phyloP scores from a whole-genome alignment of 2,797 vertebrate genomes.

The Todus mexicanus region DNA sequence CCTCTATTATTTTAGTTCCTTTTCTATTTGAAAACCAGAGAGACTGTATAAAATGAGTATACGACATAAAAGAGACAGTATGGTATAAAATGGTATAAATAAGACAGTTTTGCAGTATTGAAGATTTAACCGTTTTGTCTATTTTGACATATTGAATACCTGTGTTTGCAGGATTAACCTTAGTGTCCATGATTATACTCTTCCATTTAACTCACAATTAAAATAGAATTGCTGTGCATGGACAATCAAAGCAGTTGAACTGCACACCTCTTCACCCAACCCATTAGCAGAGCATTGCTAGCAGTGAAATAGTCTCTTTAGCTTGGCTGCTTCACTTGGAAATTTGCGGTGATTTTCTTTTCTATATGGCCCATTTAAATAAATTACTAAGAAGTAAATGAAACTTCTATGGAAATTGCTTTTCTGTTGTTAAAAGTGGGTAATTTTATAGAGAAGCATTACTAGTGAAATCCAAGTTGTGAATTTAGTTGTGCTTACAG shows the following conservation, averaged over 20 bases:
- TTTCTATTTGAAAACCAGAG: neutral
- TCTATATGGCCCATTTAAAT: neutral
- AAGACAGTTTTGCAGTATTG: neutral
- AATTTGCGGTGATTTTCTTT: neutral
- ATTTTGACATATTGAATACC: neutral
- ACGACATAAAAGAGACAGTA: too few relatives aligned
- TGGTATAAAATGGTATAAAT: neutral
- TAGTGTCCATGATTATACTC: neutral
- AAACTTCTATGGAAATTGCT: neutral
- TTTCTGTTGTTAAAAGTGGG: neutral
- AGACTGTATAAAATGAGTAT: neutral
- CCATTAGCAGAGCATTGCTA: neutral
- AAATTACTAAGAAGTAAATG: constrained; percentile 6
- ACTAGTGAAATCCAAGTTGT: neutral
- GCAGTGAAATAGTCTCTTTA: neutral
- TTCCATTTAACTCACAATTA: neutral
- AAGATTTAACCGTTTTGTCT: neutral
- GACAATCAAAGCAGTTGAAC: neutral
- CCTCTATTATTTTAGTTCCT: neutral
- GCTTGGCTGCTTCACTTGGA: neutral
- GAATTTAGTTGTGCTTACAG: neutral
- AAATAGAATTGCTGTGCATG: neutral
- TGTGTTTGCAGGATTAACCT: neutral
- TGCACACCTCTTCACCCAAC: neutral
- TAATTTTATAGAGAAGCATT: neutral